phyloP scores from a whole-genome alignment of 2,888 invertebrate species.

The Platerodrilus igneus region DNA sequence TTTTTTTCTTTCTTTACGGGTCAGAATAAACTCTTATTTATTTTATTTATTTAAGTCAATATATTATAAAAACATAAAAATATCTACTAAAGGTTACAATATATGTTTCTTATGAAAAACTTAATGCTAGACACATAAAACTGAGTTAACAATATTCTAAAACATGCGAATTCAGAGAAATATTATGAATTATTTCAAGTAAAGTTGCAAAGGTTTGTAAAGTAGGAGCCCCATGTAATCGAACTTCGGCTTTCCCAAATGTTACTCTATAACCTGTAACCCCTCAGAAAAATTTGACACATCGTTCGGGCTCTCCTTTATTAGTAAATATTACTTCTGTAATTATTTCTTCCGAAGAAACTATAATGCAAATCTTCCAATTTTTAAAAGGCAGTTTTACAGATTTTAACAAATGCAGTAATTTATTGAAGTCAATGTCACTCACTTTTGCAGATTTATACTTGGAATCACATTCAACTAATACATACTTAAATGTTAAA shows the following conservation, averaged over 20 bases:
- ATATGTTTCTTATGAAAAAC: too few species aligned
- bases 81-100: too few species aligned
- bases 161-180: constrained; percentile 39
- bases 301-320: constrained; percentile 17
- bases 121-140: too few species aligned
- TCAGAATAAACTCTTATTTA: too few species aligned
- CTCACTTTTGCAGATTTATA: constrained; percentile 1
- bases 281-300: constrained; percentile 17
- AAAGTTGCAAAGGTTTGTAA: constrained; percentile 39
- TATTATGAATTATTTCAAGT: constrained; percentile 45
- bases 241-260: constrained; percentile 33
- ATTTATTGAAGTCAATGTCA: constrained; percentile 18
- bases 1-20: too few species aligned
- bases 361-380: constrained; percentile 22
- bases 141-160: constrained; percentile 14
- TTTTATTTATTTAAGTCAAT: too few species aligned
- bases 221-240: constrained; percentile 45
- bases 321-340: constrained; percentile 22
- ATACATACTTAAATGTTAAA: constrained; percentile 2
- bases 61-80: too few species aligned
- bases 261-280: constrained; percentile 13
- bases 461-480: constrained; percentile 8
- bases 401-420: constrained; percentile 19
- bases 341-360: constrained; percentile 16
- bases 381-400: constrained; percentile 17